A percentile compares a stretch with the other conserved stretches of the same genome.
phyloP scores from a whole-genome alignment of 2,113 vertebrate species.

The Toxotes jaculatrix region DNA sequence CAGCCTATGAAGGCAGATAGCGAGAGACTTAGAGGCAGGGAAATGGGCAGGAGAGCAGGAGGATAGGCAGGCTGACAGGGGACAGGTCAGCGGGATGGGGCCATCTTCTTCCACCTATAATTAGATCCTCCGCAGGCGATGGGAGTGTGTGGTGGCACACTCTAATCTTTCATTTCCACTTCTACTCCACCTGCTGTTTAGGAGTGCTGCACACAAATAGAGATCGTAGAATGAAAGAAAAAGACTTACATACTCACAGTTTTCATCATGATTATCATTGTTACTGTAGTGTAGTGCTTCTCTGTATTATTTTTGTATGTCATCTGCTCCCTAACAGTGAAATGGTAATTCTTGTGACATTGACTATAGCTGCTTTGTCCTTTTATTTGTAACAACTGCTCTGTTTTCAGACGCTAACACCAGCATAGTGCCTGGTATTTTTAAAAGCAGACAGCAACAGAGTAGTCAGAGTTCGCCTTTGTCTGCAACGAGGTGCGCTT shows the following conservation, averaged over 20 bases:
- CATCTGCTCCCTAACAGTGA: conserved; percentile 21
- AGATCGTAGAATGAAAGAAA: conserved; percentile 50
- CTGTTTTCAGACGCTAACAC: conserved; percentile 33
- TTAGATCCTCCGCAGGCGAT: conserved; percentile 92
- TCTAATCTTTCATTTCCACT: conserved; percentile 89
- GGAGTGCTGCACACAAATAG: conserved; percentile 71
- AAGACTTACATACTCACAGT: conserved; percentile 10
- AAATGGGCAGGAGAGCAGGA: conserved; percentile 64
- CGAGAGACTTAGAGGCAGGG: conserved; percentile 61
- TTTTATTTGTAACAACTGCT: conserved; percentile 43
- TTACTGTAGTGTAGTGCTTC: conserved; percentile 1
- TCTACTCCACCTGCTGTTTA: conserved; percentile 86
- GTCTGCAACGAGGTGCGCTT: conserved; percentile 64
- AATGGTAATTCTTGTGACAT: conserved; percentile 31
- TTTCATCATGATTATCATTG: conserved; percentile 33
- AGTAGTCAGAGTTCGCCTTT: conserved; percentile 37
- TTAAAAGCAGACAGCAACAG: conserved; percentile 55
- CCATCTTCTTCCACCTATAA: conserved; percentile 90
- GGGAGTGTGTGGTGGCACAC: conserved; percentile 82
- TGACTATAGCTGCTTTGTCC: conserved; percentile 15
- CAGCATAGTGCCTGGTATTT: conserved; percentile 43
- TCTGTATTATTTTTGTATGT: conserved; percentile 24
- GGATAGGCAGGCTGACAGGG: conserved; percentile 83
- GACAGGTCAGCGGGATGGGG: conserved; percentile 84
- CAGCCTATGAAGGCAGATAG: conserved; percentile 52